These are phyloP conservation scores for Nyctalus aviator DNA, from an alignment of 2,797 vertebrate genomes.

Conservation along the genomic window DNA sequence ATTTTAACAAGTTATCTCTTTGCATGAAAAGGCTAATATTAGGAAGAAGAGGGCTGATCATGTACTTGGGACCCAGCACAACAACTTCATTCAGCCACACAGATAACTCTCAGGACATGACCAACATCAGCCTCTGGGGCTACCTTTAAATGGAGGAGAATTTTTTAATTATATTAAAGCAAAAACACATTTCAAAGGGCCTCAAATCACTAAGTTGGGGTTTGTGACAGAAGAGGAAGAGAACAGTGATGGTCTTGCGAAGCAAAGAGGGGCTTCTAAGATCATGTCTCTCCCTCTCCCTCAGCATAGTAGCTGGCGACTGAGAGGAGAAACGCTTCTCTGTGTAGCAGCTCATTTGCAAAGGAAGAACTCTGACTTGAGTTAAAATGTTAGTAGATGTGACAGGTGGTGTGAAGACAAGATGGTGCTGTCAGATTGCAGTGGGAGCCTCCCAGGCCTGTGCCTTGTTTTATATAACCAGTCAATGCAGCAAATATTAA, in stretches of 20 bases:
- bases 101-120: background rate
- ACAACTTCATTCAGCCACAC: background rate
- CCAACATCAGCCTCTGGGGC: background rate
- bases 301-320: constrained; percentile 82
- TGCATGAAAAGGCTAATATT: background rate
- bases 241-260: constrained; percentile 72
- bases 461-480: constrained; percentile 68
- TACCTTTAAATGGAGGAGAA: background rate
- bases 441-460: constrained; percentile 80
- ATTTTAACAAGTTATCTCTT: background rate
- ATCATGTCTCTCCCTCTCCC: constrained; percentile 80
- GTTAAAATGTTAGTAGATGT: constrained; percentile 87
- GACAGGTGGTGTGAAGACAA: constrained; percentile 84
- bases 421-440: constrained; percentile 78
- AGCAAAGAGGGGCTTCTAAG: constrained; percentile 80
- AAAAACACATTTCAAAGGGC: constrained; percentile 53
- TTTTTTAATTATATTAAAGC: background rate
- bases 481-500: constrained; percentile 74
- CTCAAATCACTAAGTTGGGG: constrained; percentile 74
- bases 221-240: constrained; percentile 75
- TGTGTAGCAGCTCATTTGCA: constrained; percentile 86
- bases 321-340: constrained; percentile 81
- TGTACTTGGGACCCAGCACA: background rate
- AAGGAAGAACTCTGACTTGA: constrained; percentile 87
- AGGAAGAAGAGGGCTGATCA: background rate